Evolutionary conservation across 1,140 invertebrate genomes (phyloP).

Genomic region (Trichomalopsis sarcophagae): DNA sequence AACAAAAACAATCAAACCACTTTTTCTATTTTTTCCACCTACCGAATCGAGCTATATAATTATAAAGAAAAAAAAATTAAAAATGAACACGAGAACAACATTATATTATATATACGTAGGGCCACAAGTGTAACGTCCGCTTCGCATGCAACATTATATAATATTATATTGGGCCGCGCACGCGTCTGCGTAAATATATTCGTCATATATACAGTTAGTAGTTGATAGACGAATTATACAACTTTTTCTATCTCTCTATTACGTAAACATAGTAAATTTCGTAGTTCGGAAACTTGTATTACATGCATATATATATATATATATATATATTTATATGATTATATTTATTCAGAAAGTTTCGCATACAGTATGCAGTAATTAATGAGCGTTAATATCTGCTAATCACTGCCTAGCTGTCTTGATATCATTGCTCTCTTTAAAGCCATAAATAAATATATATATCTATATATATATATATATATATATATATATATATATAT

Average conservation of each 20-base stretch:
- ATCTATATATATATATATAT: constrained; percentile 2
- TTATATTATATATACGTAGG: constrained; percentile 39
- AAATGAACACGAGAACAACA: constrained; percentile 40
- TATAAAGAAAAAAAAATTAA: background rate
- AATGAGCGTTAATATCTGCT: constrained; percentile 18
- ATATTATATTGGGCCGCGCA: constrained; percentile 45
- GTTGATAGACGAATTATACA: constrained; percentile 44
- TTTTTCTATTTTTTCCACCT: background rate
- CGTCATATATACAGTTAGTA: constrained; percentile 42
- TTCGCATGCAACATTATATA: constrained; percentile 50
- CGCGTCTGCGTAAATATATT: constrained; percentile 52
- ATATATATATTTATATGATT: constrained; percentile 45
- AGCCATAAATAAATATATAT: background rate
- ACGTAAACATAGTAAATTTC: constrained; percentile 35
- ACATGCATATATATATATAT: constrained; percentile 38
- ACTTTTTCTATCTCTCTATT: constrained; percentile 6
- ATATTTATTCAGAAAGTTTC: constrained; percentile 37
- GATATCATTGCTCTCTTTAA: constrained; percentile 24
- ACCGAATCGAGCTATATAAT: background rate
- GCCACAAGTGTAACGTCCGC: constrained; percentile 49
- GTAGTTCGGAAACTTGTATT: constrained; percentile 30
- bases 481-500: constrained; percentile 25
- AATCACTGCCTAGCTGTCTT: constrained; percentile 10
- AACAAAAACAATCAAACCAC: background rate
- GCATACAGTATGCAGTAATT: background rate